A percentile compares a stretch with the other conserved stretches of the same genome.
Conservation (phyloP, 2,888 invertebrate species). For the Myathropa florea region DNA sequence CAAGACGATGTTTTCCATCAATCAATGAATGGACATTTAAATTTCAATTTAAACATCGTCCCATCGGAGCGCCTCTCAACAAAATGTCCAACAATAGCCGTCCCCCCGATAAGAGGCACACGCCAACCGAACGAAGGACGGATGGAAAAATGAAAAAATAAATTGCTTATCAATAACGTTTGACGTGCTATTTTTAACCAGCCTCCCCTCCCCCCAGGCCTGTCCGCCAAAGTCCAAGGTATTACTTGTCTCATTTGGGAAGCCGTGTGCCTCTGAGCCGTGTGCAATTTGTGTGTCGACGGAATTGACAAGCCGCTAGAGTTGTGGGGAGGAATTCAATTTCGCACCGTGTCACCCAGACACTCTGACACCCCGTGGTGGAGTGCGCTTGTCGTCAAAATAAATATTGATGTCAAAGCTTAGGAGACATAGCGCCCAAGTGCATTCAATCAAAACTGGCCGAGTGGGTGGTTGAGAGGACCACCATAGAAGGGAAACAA, state of each 20-base stretch:
- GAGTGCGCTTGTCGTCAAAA: neutral
- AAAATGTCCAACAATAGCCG: neutral
- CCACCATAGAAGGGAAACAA: neutral
- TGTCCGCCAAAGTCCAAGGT: neutral
- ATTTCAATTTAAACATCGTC: neutral
- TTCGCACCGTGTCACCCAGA: neutral
- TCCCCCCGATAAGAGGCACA: neutral
- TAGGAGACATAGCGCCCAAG: neutral
- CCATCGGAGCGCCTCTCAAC: neutral
- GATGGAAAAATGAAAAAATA: neutral
- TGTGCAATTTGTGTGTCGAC: too few relatives aligned
- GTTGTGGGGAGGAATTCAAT: neutral
- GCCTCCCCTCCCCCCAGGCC: neutral
- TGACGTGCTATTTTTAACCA: neutral
- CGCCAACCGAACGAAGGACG: neutral
- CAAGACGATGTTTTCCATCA: neutral
- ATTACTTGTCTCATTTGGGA: too few relatives aligned
- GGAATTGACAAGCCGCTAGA: neutral
- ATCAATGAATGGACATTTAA: neutral
- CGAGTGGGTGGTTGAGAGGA: neutral
- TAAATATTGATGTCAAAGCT: neutral
- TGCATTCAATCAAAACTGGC: conserved; percentile 9
- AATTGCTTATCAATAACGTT: neutral
- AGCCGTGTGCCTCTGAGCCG: too few relatives aligned
- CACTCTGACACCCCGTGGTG: neutral